Evolutionary conservation across 2,797 vertebrate genomes (phyloP).

Genomic region (Spea hammondii): DNA sequence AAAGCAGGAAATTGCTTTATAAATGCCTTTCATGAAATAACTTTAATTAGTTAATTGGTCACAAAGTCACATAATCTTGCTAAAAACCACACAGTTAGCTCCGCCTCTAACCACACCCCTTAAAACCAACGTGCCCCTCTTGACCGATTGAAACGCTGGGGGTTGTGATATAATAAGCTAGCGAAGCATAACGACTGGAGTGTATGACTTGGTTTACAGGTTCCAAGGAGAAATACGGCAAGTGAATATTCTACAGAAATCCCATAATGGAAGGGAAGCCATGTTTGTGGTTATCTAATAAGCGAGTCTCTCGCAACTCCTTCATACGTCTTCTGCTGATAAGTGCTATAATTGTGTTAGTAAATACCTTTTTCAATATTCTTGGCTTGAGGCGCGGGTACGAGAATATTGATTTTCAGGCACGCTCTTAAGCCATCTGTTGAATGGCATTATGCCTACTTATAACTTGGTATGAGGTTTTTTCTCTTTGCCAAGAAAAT

Average conservation of each 20-base stretch:
- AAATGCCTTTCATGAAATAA: too few relatives aligned
- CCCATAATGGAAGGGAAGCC: not conserved
- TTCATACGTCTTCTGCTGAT: conserved; percentile 21
- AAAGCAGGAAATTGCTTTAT: too few relatives aligned
- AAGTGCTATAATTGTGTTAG: conserved; percentile 42
- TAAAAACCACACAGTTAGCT: too few relatives aligned
- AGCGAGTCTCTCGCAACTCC: not conserved
- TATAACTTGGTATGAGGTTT: conserved; percentile 28
- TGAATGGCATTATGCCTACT: conserved; percentile 39
- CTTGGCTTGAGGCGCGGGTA: conserved; percentile 34
- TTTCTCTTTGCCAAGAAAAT: conserved; percentile 41
- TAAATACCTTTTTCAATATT: conserved; percentile 46
- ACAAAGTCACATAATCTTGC: too few relatives aligned
- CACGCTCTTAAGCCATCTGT: conserved; percentile 42
- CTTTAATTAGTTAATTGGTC: too few relatives aligned
- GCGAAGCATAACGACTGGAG: too few relatives aligned
- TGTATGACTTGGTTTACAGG: not conserved
- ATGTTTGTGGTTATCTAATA: not conserved
- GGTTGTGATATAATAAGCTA: too few relatives aligned
- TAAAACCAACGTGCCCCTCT: too few relatives aligned
- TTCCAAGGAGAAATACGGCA: not conserved
- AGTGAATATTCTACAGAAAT: not conserved
- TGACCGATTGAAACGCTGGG: too few relatives aligned
- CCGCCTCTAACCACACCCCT: too few relatives aligned
- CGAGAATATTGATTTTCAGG: conserved; percentile 36